Evolutionary conservation across 2,113 vertebrate genomes (phyloP), one percentile per base, ranked within the genome.

Genomic region (Phalacrocorax carbo): DNA sequence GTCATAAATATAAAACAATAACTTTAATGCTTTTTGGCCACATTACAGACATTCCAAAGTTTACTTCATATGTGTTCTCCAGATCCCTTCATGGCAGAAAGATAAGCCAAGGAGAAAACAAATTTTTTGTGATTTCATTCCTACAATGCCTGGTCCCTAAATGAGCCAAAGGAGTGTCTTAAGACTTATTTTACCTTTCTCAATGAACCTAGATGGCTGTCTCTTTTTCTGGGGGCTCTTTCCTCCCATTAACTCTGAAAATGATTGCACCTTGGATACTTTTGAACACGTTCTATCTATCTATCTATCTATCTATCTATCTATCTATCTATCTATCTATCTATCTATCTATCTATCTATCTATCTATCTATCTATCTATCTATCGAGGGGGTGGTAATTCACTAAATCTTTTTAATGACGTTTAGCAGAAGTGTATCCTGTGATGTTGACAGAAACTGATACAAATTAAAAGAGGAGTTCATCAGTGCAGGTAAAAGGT

Each of bases 61-160:
- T 90, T 92, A 71, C 48, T 86, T 83, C 2, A 4, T 42, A 95
- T 90, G 42, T 75, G 27, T 94, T 86, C 57, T 93, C 57, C 72
- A 93, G 52, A 52, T 84, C 25, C 26, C 36, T 60, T 94, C 52
- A 82, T 72, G 80, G 38, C 64, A 81, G 68, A 78, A 32, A 60
- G 57, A 86, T 58, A 96, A 88, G 13, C 38, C 90, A 76, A 64
- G 32, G 34, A 88, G 76, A 92, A 93, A 88, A 70, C 13, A 58
- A 30, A 0, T 32, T 64, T 81, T 83, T 80, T 54, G n/a, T 72
- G 14, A 82, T 90, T 94, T 92, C 44, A 55, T 18, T 94, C 60
- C 38, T 81, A 51, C 51, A 51, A 4, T 40, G 46, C 27, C 69
- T 83, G 29, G 17, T 88, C 72, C 55, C 60, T 83, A 83, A 83